Percentiles rank a stretch among this genome's conserved stretches.
phyloP scores from a whole-genome alignment of 2,888 invertebrate genomes.

The Stegophylla sp. region DNA sequence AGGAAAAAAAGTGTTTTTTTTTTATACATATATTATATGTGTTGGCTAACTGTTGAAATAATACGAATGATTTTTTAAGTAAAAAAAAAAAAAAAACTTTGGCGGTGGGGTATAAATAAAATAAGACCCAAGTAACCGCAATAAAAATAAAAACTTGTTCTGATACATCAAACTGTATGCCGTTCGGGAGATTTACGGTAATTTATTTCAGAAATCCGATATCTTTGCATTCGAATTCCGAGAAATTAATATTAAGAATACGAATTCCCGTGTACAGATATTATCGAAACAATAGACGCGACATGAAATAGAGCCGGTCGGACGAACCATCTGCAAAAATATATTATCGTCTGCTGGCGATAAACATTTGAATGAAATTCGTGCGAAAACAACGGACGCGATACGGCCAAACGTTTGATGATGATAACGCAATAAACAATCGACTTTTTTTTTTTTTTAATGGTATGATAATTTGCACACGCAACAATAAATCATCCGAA shows the following conservation, averaged over 20 bases:
- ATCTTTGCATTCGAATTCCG: slow-evolving; percentile 7
- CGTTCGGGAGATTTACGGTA: background rate
- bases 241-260: background rate
- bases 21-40: background rate
- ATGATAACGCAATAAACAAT: background rate
- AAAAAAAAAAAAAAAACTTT: no score
- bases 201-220: slow-evolving; percentile 34
- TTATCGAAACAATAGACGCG: slow-evolving; percentile 37
- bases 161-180: background rate
- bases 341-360: background rate
- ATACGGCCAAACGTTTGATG: background rate
- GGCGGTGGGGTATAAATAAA: background rate
- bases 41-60: background rate
- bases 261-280: background rate
- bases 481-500: no score
- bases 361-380: background rate
- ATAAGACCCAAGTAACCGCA: background rate
- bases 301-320: slow-evolving; percentile 2
- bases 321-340: background rate
- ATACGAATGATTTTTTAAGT: background rate
- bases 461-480: no score
- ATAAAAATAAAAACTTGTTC: background rate
- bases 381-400: background rate
- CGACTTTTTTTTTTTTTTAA: background rate
- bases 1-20: background rate